phyloP scores from a whole-genome alignment of 2,113 vertebrate species.

The Alligator sinensis region DNA sequence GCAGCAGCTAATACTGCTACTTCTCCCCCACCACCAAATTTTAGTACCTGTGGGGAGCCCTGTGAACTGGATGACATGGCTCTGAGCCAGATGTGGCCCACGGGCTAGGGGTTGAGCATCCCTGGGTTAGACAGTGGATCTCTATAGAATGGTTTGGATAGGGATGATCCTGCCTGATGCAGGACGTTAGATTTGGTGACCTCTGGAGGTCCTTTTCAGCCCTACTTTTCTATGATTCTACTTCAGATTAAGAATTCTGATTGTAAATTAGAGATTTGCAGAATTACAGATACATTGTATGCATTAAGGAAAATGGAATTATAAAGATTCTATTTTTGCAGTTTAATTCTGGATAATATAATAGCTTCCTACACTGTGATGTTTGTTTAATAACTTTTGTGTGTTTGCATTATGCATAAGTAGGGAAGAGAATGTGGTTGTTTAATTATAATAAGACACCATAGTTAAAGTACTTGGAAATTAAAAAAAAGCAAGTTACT shows the following conservation, averaged over 20 bases:
- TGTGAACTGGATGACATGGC: no score
- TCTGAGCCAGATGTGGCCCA: no score
- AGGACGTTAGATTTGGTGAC: no score
- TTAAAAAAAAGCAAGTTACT: not conserved
- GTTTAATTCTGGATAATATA: not conserved
- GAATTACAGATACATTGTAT: not conserved
- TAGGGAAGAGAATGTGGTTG: not conserved
- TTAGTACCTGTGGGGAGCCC: no score
- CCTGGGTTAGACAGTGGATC: no score
- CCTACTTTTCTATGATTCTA: not conserved
- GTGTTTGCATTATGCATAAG: not conserved
- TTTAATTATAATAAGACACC: not conserved
- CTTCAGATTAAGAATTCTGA: not conserved
- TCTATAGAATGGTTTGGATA: no score
- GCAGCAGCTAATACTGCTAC: no score
- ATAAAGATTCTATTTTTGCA: not conserved
- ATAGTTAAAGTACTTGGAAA: not conserved
- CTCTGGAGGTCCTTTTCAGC: no score
- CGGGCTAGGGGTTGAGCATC: no score
- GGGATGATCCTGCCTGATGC: no score
- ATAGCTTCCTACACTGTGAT: not conserved
- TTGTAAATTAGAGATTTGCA: not conserved
- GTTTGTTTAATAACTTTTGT: not conserved
- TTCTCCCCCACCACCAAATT: no score
- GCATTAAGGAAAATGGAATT: not conserved